phyloP scores from a whole-genome alignment of 2,888 invertebrate genomes.

The Dryococelus australis region DNA sequence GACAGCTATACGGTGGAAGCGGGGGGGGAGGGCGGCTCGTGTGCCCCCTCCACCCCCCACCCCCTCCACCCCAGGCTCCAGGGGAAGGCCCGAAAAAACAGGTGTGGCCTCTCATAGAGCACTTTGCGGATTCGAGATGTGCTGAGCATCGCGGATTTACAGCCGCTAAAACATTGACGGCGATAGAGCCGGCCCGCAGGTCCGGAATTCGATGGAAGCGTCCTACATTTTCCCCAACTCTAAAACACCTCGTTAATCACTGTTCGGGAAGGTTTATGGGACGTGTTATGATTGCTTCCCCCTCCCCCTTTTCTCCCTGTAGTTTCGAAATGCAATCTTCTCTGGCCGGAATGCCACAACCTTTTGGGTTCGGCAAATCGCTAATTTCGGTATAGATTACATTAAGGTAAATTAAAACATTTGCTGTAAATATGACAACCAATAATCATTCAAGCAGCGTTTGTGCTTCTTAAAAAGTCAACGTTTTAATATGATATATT shows the following conservation, averaged over 20 bases:
- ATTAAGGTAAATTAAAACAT: too few species aligned
- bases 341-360: too few species aligned
- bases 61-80: not conserved
- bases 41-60: not conserved
- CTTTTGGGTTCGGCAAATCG: too few species aligned
- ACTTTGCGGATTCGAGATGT: conserved; percentile 3
- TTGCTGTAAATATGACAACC: too few species aligned
- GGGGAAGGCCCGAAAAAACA: not conserved
- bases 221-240: not conserved
- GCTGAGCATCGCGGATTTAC: not conserved
- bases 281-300: not conserved
- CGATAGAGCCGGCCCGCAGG: too few species aligned
- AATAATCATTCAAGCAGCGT: too few species aligned
- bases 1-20: conserved; percentile 33
- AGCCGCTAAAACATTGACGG: not conserved
- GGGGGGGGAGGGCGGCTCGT: too few species aligned
- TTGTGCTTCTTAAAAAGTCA: too few species aligned
- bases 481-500: too few species aligned
- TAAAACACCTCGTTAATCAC: conserved; percentile 10
- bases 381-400: too few species aligned
- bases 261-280: not conserved
- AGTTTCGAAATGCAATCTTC: too few species aligned
- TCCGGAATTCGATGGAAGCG: too few species aligned
- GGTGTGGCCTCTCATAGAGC: not conserved
- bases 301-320: not conserved